A percentile compares a stretch with the other conserved stretches of the same genome.
Conservation (phyloP, 2,797 vertebrate species). For the Phalloptychus januarius region DNA sequence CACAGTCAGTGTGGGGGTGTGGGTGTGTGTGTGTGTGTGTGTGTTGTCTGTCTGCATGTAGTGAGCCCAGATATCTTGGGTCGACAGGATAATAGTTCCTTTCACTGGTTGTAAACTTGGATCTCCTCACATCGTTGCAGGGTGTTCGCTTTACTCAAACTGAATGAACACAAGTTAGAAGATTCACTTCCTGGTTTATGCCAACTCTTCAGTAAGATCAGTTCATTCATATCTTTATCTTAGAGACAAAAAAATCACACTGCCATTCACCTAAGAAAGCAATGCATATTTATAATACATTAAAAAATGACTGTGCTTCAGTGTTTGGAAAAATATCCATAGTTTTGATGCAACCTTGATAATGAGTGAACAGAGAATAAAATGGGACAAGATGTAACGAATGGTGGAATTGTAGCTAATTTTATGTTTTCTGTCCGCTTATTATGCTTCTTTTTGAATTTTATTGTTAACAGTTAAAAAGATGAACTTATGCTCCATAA, state of each 20-base stretch:
- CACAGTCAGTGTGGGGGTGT: constrained; percentile 26
- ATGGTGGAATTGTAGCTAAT: neutral
- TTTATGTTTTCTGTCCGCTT: neutral
- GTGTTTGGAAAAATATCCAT: neutral
- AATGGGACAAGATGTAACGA: neutral
- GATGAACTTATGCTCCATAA: neutral
- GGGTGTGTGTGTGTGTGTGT: constrained; percentile 5
- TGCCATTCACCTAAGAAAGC: neutral
- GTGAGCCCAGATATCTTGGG: constrained; percentile 68
- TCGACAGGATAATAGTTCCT: constrained; percentile 70
- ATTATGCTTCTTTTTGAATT: neutral
- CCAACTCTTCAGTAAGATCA: neutral
- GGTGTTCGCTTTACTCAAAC: constrained; percentile 45
- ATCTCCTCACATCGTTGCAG: constrained; percentile 47
- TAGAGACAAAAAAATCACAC: neutral
- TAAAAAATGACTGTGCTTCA: neutral
- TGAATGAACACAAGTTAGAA: constrained; percentile 42
- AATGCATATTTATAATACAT: neutral
- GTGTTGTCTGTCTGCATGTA: constrained; percentile 9
- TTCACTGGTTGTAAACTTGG: constrained; percentile 56
- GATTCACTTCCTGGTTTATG: neutral
- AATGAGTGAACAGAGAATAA: neutral
- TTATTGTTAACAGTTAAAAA: neutral
- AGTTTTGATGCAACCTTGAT: neutral
- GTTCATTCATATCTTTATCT: neutral